Percentiles rank a stretch among this genome's conserved stretches.
phyloP scores from a whole-genome alignment of 2,888 invertebrate genomes.

The Hirtodrosophila alboralis region DNA sequence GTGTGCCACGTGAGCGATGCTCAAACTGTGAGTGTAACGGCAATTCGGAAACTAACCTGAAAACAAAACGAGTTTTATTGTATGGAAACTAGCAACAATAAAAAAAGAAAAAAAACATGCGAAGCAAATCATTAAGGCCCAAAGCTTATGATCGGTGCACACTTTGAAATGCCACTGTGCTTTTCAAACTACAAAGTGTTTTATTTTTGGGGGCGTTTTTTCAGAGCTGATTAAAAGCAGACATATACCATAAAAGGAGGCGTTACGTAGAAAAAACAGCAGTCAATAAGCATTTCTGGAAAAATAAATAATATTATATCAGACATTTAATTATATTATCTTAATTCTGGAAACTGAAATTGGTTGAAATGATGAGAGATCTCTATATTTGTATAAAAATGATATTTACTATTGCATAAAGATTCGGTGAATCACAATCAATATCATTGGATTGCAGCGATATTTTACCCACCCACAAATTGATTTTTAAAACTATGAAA shows the following conservation, averaged over 20 bases:
- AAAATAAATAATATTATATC: constrained; percentile 1
- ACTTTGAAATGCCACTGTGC: constrained; percentile 1
- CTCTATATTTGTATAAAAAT: no score
- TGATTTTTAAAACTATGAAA: no score
- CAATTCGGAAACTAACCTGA: constrained; percentile 58
- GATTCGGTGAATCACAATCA: no score
- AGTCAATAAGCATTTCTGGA: no score
- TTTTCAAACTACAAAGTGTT: constrained; percentile 13
- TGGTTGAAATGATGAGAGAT: no score
- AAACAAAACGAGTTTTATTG: constrained; percentile 66
- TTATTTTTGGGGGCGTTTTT: constrained; percentile 8
- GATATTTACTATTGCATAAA: no score
- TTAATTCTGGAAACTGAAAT: no score
- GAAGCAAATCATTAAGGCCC: constrained; percentile 16
- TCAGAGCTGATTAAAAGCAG: no score
- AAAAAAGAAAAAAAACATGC: constrained; percentile 9
- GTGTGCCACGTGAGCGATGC: constrained; percentile 47
- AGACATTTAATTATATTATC: no score
- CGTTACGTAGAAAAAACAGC: constrained; percentile 6
- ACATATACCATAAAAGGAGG: constrained; percentile 4
- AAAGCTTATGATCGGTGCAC: neutral
- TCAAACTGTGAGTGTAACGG: constrained; percentile 34
- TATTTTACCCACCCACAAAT: no score
- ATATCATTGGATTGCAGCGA: no score
- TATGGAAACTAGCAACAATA: constrained; percentile 36